Conservation (phyloP, 2,888 invertebrate species). For the Cheilosia vulpina region DNA sequence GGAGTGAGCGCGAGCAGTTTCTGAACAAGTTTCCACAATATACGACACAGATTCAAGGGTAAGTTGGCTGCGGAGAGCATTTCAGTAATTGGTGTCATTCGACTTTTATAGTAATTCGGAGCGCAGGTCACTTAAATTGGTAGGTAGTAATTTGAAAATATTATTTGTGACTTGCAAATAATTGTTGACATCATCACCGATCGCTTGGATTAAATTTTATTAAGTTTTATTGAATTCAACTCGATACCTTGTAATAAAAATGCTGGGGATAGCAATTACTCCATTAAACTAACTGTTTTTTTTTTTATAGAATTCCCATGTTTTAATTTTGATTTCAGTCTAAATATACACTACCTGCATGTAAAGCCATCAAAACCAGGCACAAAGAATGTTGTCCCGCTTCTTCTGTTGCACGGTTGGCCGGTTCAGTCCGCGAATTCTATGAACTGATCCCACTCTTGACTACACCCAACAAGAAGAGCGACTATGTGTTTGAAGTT, state of each 20-base stretch:
- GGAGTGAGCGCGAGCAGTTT: constrained; percentile 87
- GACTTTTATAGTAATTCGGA: constrained; percentile 84
- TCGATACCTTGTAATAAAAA: too few relatives aligned
- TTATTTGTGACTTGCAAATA: too few relatives aligned
- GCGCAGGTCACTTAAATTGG: constrained; percentile 85
- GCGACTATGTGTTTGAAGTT: constrained; percentile 88
- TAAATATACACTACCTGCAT: constrained; percentile 90
- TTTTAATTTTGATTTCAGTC: constrained; percentile 72
- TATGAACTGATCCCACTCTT: constrained; percentile 90
- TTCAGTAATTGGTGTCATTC: too few relatives aligned
- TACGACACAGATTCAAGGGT: constrained; percentile 89
- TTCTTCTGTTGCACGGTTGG: constrained; percentile 94
- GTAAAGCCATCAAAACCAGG: constrained; percentile 84
- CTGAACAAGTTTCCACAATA: constrained; percentile 91
- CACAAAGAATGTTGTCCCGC: constrained; percentile 85
- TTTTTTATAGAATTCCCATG: too few relatives aligned
- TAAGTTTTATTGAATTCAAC: too few relatives aligned
- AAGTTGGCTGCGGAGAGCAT: constrained; percentile 76
- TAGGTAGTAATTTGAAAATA: too few relatives aligned
- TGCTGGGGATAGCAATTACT: too few relatives aligned
- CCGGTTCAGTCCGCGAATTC: constrained; percentile 92
- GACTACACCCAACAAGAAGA: constrained; percentile 84
- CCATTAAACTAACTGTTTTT: too few relatives aligned
- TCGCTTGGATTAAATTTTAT: too few relatives aligned
- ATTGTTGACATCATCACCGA: too few relatives aligned